These are phyloP conservation scores for Pollenia angustigena DNA, from an alignment of 2,888 invertebrate genomes.

Conservation along the genomic window DNA sequence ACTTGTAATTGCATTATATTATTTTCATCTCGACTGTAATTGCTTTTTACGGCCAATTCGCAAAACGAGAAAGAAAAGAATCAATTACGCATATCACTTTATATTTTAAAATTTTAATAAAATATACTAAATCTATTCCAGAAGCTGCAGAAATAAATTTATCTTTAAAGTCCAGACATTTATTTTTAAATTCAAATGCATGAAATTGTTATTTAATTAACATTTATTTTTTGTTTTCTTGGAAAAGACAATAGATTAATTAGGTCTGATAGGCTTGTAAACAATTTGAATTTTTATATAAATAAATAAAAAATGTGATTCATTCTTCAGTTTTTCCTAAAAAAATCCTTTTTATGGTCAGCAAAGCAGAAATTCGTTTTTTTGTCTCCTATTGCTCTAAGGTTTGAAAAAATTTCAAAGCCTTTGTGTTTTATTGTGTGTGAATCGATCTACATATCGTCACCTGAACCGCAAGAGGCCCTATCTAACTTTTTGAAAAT, in stretches of 20 bases:
- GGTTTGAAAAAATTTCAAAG: too few species aligned
- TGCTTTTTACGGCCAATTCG: neutral
- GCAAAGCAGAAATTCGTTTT: too few species aligned
- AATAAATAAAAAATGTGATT: too few species aligned
- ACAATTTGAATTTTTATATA: too few species aligned
- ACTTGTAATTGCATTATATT: neutral
- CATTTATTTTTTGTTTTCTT: neutral
- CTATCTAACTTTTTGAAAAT: too few species aligned
- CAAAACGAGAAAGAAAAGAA: constrained; percentile 24
- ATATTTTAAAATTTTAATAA: constrained; percentile 15
- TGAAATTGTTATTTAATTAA: constrained; percentile 2
- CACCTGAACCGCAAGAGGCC: too few species aligned
- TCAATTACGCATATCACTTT: constrained; percentile 37
- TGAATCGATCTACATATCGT: too few species aligned
- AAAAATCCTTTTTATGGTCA: too few species aligned
- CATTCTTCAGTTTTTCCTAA: too few species aligned
- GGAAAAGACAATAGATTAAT: neutral
- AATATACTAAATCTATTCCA: constrained; percentile 24
- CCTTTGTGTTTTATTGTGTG: too few species aligned
- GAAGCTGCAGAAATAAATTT: constrained; percentile 18
- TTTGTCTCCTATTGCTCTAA: too few species aligned
- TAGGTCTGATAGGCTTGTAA: neutral
- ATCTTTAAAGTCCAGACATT: constrained; percentile 37
- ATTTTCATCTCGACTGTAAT: constrained; percentile 26
- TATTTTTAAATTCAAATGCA: constrained; percentile 37